Conservation (phyloP, 2,113 vertebrate genomes). For the Brachyistius frenatus region DNA sequence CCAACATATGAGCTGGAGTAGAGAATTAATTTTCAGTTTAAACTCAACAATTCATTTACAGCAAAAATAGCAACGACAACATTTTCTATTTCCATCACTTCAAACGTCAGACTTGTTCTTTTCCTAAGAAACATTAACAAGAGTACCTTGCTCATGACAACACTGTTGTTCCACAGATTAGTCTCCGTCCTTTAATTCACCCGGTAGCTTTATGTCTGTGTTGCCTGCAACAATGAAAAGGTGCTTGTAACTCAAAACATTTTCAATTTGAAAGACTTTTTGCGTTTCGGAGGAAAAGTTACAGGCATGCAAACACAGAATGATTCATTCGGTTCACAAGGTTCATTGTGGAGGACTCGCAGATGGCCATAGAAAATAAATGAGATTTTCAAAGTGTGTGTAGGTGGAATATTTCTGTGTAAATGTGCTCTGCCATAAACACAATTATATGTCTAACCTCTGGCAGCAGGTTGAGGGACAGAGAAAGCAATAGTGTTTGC, state of each 20-base stretch:
- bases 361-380: conserved; percentile 80
- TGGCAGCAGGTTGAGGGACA: conserved; percentile 74
- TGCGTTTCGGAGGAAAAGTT: conserved; percentile 59
- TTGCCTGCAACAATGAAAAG: conserved; percentile 23
- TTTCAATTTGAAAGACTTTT: conserved; percentile 59
- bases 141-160: background rate
- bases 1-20: background rate
- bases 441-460: conserved; percentile 79
- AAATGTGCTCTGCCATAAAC: conserved; percentile 69
- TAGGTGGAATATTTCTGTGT: conserved; percentile 81
- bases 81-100: conserved; percentile 4
- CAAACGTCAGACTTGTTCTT: background rate
- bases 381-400: conserved; percentile 79
- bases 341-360: conserved; percentile 76
- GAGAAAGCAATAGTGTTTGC: conserved; percentile 65
- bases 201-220: background rate
- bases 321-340: conserved; percentile 75
- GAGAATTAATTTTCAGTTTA: background rate
- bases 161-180: background rate
- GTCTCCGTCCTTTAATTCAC: conserved; percentile 35
- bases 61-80: background rate
- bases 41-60: background rate
- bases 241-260: conserved; percentile 48
- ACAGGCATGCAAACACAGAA: conserved; percentile 55
- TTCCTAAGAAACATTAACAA: background rate